These are phyloP conservation scores for Microtus oregoni DNA, from an alignment of 2,113 vertebrate species.

Conservation along the genomic window DNA sequence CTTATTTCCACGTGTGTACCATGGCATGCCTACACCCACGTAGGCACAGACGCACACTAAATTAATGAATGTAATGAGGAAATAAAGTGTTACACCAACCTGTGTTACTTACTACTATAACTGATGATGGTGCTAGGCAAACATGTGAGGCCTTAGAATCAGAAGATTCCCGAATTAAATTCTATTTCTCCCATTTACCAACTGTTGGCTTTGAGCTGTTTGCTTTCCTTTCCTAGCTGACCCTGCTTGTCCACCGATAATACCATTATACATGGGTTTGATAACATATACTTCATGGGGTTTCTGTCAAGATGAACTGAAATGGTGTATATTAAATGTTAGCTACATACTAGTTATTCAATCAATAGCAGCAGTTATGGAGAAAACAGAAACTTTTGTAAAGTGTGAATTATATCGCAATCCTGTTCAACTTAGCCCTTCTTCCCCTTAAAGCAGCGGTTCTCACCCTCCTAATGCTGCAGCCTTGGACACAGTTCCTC, in stretches of 20 bases:
- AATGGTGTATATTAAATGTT: not conserved
- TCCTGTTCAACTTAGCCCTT: not conserved
- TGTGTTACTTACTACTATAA: slow-evolving; percentile 39
- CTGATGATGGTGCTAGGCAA: not conserved
- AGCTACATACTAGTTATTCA: not conserved
- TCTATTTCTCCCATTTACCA: not conserved
- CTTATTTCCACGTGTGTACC: not conserved
- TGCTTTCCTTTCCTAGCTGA: slow-evolving; percentile 41
- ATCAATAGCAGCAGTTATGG: not conserved
- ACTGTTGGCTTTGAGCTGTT: not conserved
- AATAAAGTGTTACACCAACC: not conserved
- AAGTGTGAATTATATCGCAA: slow-evolving; percentile 14
- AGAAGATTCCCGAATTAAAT: not conserved
- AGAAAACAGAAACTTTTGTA: not conserved
- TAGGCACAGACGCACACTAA: not conserved
- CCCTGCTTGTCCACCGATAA: not conserved
- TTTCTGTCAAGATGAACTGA: slow-evolving; percentile 39
- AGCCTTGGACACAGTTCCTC: too few relatives aligned
- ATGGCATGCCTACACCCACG: not conserved
- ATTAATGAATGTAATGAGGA: not conserved
- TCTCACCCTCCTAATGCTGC: too few relatives aligned
- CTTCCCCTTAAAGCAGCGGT: not conserved
- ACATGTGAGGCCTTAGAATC: not conserved
- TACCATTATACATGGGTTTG: not conserved
- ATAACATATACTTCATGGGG: not conserved